Evolutionary conservation across 2,113 vertebrate species (phyloP).

Genomic region (Condylura cristata): DNA sequence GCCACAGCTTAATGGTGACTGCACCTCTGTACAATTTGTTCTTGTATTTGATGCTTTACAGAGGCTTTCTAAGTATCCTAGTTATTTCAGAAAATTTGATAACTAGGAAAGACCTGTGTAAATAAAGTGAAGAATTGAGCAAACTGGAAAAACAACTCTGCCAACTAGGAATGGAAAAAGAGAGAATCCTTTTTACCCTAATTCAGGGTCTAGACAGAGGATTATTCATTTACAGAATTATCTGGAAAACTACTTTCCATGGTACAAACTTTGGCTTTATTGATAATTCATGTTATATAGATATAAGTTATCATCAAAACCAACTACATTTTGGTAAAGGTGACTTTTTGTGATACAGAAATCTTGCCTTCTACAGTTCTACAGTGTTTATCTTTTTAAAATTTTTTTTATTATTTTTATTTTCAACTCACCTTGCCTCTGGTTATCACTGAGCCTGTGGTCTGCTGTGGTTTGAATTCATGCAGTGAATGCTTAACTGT

Average conservation of each 20-base stretch:
- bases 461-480: constrained; percentile 39
- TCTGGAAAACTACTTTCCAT: constrained; percentile 43
- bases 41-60: not conserved
- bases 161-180: not conserved
- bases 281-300: not conserved
- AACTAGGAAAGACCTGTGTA: not conserved
- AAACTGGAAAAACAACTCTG: not conserved
- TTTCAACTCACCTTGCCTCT: not conserved
- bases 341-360: not conserved
- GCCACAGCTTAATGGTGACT: not conserved
- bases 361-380: not conserved
- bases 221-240: not conserved
- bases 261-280: not conserved
- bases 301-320: not conserved
- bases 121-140: not conserved
- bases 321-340: not conserved
- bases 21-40: too few species aligned
- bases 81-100: constrained; percentile 52
- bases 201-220: not conserved
- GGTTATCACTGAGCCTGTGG: not conserved
- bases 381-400: not conserved
- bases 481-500: constrained; percentile 45
- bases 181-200: not conserved
- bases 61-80: not conserved
- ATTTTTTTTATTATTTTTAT: not conserved